These are phyloP conservation scores for Hypselothyrea guttata DNA, from an alignment of 2,888 invertebrate genomes.

Conservation along the genomic window DNA sequence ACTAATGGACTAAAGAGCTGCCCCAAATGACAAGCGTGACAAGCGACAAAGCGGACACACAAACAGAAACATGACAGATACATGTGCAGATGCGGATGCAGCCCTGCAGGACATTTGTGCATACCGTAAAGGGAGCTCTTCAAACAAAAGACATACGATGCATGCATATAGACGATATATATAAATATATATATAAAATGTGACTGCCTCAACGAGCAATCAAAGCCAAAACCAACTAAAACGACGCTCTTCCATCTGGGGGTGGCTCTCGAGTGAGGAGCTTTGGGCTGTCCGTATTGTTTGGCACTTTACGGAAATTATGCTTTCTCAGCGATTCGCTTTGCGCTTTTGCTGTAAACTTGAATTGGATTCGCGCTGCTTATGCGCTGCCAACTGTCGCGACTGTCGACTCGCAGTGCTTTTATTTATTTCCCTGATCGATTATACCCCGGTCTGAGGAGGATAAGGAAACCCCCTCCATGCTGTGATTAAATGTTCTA, in stretches of 20 bases:
- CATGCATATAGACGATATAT: background rate
- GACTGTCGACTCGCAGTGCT: conserved; percentile 20
- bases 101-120: conserved; percentile 60
- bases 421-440: conserved; percentile 52
- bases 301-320: conserved; percentile 64
- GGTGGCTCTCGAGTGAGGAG: conserved; percentile 40
- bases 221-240: conserved; percentile 32
- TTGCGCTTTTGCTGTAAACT: conserved; percentile 31
- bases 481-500: conserved; percentile 62
- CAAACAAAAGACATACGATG: conserved; percentile 4
- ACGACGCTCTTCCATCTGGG: conserved; percentile 15
- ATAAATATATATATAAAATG: background rate
- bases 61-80: conserved; percentile 17
- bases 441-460: conserved; percentile 51
- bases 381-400: conserved; percentile 44
- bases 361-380: conserved; percentile 35
- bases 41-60: conserved; percentile 45
- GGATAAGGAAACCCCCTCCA: conserved; percentile 26
- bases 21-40: conserved; percentile 34
- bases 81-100: conserved; percentile 40
- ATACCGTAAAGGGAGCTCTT: conserved; percentile 13
- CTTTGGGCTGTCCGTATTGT: conserved; percentile 64
- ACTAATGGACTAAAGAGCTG: conserved; percentile 45
- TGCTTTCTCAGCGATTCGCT: conserved; percentile 56
- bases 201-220: conserved; percentile 46